Base-by-base conservation (phyloP, 2,797 vertebrate species). In the Amblyraja radiata region DNA sequence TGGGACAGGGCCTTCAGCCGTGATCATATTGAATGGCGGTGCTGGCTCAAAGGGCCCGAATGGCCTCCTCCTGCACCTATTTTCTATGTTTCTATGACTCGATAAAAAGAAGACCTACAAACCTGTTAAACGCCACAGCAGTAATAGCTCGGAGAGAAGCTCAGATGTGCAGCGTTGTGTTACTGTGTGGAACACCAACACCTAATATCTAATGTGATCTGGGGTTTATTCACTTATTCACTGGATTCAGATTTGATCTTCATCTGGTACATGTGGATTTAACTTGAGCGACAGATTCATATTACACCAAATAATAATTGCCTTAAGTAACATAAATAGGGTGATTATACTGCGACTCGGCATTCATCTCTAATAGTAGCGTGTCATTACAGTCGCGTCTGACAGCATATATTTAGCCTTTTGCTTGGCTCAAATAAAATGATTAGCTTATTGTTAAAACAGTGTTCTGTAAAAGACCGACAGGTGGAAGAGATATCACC, bases 221-320 rank as follows among this genome's bases (percentile, higher is more conserved):
- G 54, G 68, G 21, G 61, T 65, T 65, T 39, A n/a, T n/a, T 86
- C n/a, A 7, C 68, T 21, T 0, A 14, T 63, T 88, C 61, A 63
- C 6, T n/a, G 13, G 54, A 13, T 86, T 88, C 28, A 32, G 63
- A 68, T 16, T 32, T 65, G 65, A 65, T 32, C 86, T 5, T 63
- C 11, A 32, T 65, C 84, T 65, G n/a, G 61, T 65, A 36, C 61
- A 32, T 88, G 84, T 11, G 3, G 81, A 65, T 63, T 88, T 63
- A 63, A 63, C n/a, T 86, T 88, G 84, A 88, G 21, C 18, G 83
- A 32, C n/a, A n/a, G n/a, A 61, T 88, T 88, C 84, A 65, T 65
- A n/a, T n/a, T 65, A 21, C 63, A 16, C 28, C 61, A 88, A 8
- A 65, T 88, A 88, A 88, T 36, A 36, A 32, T 65, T 65, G 61